Evolutionary conservation across 2,797 vertebrate species (phyloP).

Genomic region (Vireo griseus): DNA sequence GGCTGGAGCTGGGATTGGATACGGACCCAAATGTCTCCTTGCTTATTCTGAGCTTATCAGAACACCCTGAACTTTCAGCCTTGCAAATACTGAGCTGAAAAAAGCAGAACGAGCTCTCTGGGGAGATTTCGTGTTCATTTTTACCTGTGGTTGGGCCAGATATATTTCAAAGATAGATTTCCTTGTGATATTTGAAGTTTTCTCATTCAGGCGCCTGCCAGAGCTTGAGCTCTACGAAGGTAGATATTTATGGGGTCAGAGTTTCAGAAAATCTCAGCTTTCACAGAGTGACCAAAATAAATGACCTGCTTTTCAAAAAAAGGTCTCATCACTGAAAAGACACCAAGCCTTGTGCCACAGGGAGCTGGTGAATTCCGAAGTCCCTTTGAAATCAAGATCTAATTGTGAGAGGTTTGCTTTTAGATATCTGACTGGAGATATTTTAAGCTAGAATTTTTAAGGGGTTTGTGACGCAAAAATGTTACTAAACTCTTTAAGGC

Average conservation of each 20-base stretch:
- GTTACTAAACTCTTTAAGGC: background rate
- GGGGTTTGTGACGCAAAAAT: background rate
- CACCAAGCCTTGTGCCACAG: background rate
- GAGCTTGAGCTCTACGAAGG: background rate
- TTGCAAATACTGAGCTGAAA: background rate
- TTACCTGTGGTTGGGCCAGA: slow-evolving; percentile 12
- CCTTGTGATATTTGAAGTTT: slow-evolving; percentile 28
- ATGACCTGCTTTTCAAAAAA: slow-evolving; percentile 20
- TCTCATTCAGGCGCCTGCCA: background rate
- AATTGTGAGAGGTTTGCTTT: background rate
- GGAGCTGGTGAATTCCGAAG: background rate
- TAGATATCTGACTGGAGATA: background rate
- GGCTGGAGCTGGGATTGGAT: background rate
- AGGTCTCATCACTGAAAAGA: background rate
- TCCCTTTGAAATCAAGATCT: slow-evolving; percentile 16
- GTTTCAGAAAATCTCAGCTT: slow-evolving; percentile 2
- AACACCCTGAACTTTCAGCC: slow-evolving; percentile 35
- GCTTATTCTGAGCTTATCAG: slow-evolving; percentile 32
- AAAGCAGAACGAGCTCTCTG: background rate
- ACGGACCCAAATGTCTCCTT: background rate
- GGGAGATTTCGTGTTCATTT: slow-evolving; percentile 29
- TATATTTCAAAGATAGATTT: slow-evolving; percentile 41
- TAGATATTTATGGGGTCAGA: background rate
- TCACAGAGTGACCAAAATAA: slow-evolving; percentile 3
- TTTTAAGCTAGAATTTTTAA: background rate